Conservation (phyloP, 2,113 vertebrate species). For the Cryptomyrus ogoouensis region DNA sequence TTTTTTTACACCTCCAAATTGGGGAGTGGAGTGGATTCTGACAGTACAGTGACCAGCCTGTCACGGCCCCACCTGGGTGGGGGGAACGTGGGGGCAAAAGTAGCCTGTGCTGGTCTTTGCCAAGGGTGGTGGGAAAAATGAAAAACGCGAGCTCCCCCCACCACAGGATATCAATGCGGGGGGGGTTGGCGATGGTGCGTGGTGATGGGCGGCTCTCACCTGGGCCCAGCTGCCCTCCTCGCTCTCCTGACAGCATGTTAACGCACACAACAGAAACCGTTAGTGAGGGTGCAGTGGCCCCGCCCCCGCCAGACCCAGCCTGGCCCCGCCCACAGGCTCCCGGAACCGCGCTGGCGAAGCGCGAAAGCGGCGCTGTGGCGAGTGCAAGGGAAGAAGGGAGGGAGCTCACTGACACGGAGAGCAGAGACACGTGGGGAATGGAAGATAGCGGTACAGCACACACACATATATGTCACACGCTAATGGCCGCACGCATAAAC, state of each 20-base stretch:
- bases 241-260: slow-evolving; percentile 84
- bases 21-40: background rate
- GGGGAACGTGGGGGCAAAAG: background rate
- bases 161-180: background rate
- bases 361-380: background rate
- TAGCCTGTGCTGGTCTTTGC: background rate
- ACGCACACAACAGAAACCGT: slow-evolving; percentile 42
- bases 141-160: background rate
- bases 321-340: background rate
- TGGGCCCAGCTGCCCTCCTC: slow-evolving; percentile 98
- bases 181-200: background rate
- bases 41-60: background rate
- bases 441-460: background rate
- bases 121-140: background rate
- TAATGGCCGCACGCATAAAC: slow-evolving; percentile 35
- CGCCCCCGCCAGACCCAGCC: background rate
- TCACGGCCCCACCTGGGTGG: background rate
- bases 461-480: background rate
- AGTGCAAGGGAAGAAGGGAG: background rate
- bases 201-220: slow-evolving; percentile 64
- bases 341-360: background rate
- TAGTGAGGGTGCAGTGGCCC: slow-evolving; percentile 18
- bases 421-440: background rate
- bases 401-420: background rate
- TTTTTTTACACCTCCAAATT: background rate